Conservation (phyloP, 1,140 invertebrate species). For the Muscidifurax raptorellus region DNA sequence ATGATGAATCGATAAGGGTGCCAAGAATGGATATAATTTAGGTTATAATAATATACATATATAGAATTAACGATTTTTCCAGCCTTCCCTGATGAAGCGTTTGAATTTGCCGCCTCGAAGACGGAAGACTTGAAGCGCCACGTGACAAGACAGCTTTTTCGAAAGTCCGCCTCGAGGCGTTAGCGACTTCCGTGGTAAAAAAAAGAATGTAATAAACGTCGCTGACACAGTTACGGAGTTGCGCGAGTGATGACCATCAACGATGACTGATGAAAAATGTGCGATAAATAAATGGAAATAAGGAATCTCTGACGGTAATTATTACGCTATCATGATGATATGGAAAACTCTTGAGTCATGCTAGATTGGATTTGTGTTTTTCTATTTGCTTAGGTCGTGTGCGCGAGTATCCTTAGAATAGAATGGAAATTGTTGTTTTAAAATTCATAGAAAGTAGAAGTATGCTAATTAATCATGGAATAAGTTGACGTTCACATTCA, state of each 20-base stretch:
- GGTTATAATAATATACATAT: too few species aligned
- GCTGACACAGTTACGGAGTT: background rate
- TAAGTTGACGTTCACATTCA: background rate
- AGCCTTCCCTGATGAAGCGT: background rate
- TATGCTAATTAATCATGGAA: background rate
- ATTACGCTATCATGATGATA: background rate
- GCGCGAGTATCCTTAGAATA: background rate
- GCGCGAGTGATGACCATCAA: background rate
- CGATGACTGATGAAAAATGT: slow-evolving; percentile 18
- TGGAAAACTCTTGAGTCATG: background rate
- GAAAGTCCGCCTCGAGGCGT: background rate
- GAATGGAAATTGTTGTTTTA: background rate
- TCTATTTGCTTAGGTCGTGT: too few species aligned
- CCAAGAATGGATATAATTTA: too few species aligned
- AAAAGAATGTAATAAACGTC: background rate
- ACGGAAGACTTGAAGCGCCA: background rate
- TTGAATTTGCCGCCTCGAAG: background rate
- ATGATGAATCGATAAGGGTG: too few species aligned
- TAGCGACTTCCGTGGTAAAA: background rate
- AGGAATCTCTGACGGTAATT: slow-evolving; percentile 17
- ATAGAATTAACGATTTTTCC: too few species aligned
- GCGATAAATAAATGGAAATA: slow-evolving; percentile 10
- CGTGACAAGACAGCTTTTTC: background rate
- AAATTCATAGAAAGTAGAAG: background rate
- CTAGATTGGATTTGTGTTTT: background rate